These are phyloP conservation scores for Drosophila nikananu DNA, from an alignment of 1,140 invertebrate species.

Conservation along the genomic window DNA sequence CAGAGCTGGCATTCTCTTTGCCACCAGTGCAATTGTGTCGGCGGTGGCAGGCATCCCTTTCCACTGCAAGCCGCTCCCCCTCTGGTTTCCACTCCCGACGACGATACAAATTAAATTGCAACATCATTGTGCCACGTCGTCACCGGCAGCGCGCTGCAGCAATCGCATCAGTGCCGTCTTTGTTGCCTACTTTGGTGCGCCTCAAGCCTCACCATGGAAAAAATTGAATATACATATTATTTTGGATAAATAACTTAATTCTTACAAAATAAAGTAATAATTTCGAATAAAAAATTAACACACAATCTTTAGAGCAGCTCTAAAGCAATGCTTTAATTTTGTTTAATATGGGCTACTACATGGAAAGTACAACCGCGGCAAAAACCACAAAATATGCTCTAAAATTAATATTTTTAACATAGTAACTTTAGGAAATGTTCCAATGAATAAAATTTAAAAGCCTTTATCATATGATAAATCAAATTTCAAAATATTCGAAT, in stretches of 20 bases:
- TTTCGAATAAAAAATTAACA: not conserved
- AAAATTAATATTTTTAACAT: too few relatives aligned
- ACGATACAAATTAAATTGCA: slow-evolving; percentile 82
- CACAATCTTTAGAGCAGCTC: not conserved
- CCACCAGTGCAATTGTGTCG: slow-evolving; percentile 68
- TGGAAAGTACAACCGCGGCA: too few relatives aligned
- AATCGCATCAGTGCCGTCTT: slow-evolving; percentile 43
- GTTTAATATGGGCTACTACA: not conserved
- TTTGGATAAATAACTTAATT: not conserved
- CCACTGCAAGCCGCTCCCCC: not conserved
- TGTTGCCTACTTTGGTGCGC: slow-evolving; percentile 72
- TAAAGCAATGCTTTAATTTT: not conserved
- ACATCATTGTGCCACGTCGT: slow-evolving; percentile 70
- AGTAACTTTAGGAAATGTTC: too few relatives aligned
- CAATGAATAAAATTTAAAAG: too few relatives aligned
- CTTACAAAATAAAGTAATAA: not conserved
- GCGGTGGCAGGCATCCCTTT: slow-evolving; percentile 48
- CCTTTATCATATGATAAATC: too few relatives aligned
- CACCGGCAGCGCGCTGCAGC: slow-evolving; percentile 14
- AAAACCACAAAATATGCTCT: too few relatives aligned
- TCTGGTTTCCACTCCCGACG: slow-evolving; percentile 26
- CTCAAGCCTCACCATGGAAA: slow-evolving; percentile 1
- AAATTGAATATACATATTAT: not conserved
- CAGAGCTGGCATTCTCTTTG: slow-evolving; percentile 44
- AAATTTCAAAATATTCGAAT: too few relatives aligned